Evolutionary conservation across 2,113 vertebrate species (phyloP).

Genomic region (Gasterosteus aculeatus): DNA sequence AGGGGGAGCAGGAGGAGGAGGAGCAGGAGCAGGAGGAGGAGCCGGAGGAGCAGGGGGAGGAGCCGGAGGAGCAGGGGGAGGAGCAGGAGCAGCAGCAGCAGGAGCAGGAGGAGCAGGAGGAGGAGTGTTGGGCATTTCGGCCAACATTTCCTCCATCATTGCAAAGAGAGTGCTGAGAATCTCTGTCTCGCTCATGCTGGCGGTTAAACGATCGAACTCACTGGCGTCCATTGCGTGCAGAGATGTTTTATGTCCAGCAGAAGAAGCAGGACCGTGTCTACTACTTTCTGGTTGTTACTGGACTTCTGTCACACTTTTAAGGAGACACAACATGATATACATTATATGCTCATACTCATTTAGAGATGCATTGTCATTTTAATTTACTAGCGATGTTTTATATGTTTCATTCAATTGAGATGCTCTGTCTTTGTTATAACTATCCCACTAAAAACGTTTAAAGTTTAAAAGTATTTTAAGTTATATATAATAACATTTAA

Average conservation of each 20-base stretch:
- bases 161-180: not conserved
- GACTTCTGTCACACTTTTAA: not conserved
- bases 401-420: too few relatives aligned
- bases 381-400: not conserved
- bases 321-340: not conserved
- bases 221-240: not conserved
- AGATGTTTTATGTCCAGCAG: not conserved
- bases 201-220: not conserved
- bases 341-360: not conserved
- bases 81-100: too few relatives aligned
- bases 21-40: too few relatives aligned
- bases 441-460: too few relatives aligned
- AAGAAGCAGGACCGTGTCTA: not conserved
- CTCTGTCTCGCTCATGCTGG: too few relatives aligned
- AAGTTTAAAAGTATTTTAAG: too few relatives aligned
- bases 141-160: too few relatives aligned
- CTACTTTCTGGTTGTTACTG: not conserved
- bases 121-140: too few relatives aligned
- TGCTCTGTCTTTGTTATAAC: too few relatives aligned
- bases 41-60: not conserved
- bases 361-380: not conserved
- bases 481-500: too few relatives aligned
- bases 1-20: not conserved
- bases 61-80: too few relatives aligned
- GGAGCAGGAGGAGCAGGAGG: too few relatives aligned